A percentile compares a stretch with the other conserved stretches of the same genome.
Conservation (phyloP, 1,140 invertebrate genomes). For the Zaprionus ghesquierei region DNA sequence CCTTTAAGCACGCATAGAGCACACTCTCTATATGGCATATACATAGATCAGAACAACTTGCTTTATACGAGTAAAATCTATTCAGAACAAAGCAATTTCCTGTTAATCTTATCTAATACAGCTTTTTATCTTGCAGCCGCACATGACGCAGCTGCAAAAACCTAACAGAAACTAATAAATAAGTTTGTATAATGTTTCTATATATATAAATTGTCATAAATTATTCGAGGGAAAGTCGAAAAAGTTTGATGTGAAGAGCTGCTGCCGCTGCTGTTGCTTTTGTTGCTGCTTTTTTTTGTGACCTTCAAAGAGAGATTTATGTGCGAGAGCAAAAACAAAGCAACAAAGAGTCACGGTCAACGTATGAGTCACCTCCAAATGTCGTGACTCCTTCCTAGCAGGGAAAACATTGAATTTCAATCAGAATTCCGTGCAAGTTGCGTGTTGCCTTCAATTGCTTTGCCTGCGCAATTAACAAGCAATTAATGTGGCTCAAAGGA, state of each 20-base stretch:
- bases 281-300: not conserved
- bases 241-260: conserved; percentile 16
- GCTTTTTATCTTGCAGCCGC: conserved; percentile 32
- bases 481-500: conserved; percentile 27
- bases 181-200: not conserved
- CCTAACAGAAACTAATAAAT: conserved; percentile 11
- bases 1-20: not conserved
- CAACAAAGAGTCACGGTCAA: conserved; percentile 8
- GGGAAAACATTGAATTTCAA: conserved; percentile 3
- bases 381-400: not conserved
- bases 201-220: not conserved
- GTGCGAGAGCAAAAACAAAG: not conserved
- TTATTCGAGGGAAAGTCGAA: not conserved
- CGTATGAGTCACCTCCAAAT: conserved; percentile 14
- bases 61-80: not conserved
- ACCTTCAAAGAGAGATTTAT: conserved; percentile 38
- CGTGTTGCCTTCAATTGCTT: conserved; percentile 43
- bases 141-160: not conserved
- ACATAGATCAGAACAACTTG: not conserved
- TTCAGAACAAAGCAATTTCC: not conserved
- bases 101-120: conserved; percentile 42
- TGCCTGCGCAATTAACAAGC: conserved; percentile 55
- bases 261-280: not conserved
- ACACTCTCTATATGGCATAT: not conserved
- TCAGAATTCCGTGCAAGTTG: conserved; percentile 26